Percentiles rank a stretch among this genome's conserved stretches.
These are phyloP conservation scores for Chironomus striatipennis DNA, from an alignment of 1,140 invertebrate genomes.

Conservation along the genomic window DNA sequence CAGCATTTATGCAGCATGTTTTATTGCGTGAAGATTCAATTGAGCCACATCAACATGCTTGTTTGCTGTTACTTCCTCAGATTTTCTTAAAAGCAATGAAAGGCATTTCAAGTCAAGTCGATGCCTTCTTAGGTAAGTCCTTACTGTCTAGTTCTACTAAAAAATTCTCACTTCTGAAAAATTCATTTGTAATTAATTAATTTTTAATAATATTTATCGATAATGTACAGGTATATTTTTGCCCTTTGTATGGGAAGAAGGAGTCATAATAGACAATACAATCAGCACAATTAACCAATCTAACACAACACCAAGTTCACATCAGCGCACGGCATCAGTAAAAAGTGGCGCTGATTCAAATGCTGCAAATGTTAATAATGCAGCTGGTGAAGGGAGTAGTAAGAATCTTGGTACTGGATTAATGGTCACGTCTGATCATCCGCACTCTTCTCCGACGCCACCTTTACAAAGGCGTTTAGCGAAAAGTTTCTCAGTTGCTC, in stretches of 20 bases:
- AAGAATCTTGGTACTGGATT: constrained; percentile 44
- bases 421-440: constrained; percentile 30
- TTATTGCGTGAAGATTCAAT: constrained; percentile 60
- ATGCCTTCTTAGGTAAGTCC: constrained; percentile 84
- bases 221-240: neutral
- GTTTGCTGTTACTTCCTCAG: constrained; percentile 71
- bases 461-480: constrained; percentile 72
- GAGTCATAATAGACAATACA: constrained; percentile 15
- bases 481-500: constrained; percentile 79
- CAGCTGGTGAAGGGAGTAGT: constrained; percentile 36
- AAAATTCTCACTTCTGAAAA: neutral
- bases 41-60: constrained; percentile 88
- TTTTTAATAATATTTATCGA: neutral
- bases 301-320: neutral
- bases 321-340: neutral
- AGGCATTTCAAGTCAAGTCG: constrained; percentile 85
- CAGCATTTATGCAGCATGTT: constrained; percentile 69
- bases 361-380: constrained; percentile 29
- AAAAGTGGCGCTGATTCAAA: constrained; percentile 25
- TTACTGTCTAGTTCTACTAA: neutral
- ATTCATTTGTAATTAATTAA: neutral
- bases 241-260: constrained; percentile 2
- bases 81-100: constrained; percentile 93
- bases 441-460: constrained; percentile 58
- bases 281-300: constrained; percentile 16